phyloP scores from a whole-genome alignment of 2,888 invertebrate genomes.

The Sinohyriopsis cumingii region DNA sequence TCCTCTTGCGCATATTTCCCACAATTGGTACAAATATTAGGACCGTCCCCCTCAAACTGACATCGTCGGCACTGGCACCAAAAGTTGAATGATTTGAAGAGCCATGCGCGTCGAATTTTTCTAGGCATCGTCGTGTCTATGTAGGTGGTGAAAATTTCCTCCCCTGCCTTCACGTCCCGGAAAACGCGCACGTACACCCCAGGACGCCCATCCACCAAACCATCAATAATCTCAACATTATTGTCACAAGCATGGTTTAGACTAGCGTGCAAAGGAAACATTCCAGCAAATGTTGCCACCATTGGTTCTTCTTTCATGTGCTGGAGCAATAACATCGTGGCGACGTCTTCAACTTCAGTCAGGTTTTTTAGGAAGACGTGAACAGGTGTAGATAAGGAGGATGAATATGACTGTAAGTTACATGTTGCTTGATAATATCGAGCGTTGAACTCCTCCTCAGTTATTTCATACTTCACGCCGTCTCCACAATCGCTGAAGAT shows the following conservation, averaged over 20 bases:
- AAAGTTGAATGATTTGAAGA: constrained; percentile 65
- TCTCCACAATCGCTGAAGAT: constrained; percentile 54
- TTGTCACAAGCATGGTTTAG: constrained; percentile 64
- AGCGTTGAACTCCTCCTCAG: constrained; percentile 60
- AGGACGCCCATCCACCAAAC: constrained; percentile 44
- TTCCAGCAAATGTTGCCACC: constrained; percentile 55
- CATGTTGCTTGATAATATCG: constrained; percentile 64
- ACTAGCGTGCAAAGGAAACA: constrained; percentile 65
- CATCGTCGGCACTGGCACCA: constrained; percentile 64
- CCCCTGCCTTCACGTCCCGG: constrained; percentile 53
- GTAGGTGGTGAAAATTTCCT: constrained; percentile 61
- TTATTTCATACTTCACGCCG: constrained; percentile 51
- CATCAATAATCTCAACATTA: constrained; percentile 61
- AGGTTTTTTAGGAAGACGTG: constrained; percentile 49
- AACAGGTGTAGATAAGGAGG: constrained; percentile 49
- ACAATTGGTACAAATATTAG: constrained; percentile 56
- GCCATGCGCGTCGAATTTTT: constrained; percentile 59
- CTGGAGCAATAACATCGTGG: constrained; percentile 41
- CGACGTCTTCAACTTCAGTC: constrained; percentile 34
- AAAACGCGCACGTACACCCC: constrained; percentile 57
- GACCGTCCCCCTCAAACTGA: constrained; percentile 59
- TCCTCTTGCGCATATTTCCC: constrained; percentile 39
- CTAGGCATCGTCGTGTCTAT: constrained; percentile 62
- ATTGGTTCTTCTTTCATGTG: constrained; percentile 44
- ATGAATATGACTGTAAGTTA: constrained; percentile 60